Conservation (phyloP, 2,888 invertebrate genomes). For the Lamproptera curius region DNA sequence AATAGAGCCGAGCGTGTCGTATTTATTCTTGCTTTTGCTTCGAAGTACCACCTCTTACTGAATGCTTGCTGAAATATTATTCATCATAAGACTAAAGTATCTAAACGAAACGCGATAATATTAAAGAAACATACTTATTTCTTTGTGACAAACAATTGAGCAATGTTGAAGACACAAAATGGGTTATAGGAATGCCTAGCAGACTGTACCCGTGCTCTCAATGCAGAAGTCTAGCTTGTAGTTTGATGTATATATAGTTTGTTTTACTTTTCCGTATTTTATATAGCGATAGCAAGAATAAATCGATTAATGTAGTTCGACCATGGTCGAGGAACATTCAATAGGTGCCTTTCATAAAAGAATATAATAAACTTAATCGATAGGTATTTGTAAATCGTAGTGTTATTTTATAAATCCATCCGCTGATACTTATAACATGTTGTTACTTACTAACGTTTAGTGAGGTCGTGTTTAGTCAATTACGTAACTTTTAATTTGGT, state of each 20-base stretch:
- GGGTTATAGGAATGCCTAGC: no score
- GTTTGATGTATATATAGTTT: no score
- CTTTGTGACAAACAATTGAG: no score
- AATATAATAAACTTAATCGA: slow-evolving; percentile 46
- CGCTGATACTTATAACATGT: slow-evolving; percentile 56
- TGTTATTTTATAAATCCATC: slow-evolving; percentile 67
- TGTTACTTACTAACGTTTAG: slow-evolving; percentile 37
- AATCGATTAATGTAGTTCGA: slow-evolving; percentile 52
- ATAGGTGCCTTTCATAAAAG: slow-evolving; percentile 74
- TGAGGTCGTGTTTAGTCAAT: slow-evolving; percentile 24
- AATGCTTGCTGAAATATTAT: no score
- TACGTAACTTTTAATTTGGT: slow-evolving; percentile 13
- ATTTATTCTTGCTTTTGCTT: slow-evolving; percentile 20
- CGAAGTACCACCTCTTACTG: no score
- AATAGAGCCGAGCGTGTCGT: slow-evolving; percentile 48
- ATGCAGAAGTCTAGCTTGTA: no score
- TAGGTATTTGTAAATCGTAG: slow-evolving; percentile 66
- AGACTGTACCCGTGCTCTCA: no score
- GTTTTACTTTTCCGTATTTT: background rate
- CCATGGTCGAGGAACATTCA: slow-evolving; percentile 62
- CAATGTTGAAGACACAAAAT: no score
- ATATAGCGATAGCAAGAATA: slow-evolving; percentile 40
- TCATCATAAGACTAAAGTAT: no score
- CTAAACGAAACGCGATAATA: no score
- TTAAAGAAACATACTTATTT: no score